A percentile compares a stretch with the other conserved stretches of the same genome.
These are phyloP conservation scores for Pachliopta kotzebuea DNA, from an alignment of 2,888 invertebrate species.

Conservation along the genomic window DNA sequence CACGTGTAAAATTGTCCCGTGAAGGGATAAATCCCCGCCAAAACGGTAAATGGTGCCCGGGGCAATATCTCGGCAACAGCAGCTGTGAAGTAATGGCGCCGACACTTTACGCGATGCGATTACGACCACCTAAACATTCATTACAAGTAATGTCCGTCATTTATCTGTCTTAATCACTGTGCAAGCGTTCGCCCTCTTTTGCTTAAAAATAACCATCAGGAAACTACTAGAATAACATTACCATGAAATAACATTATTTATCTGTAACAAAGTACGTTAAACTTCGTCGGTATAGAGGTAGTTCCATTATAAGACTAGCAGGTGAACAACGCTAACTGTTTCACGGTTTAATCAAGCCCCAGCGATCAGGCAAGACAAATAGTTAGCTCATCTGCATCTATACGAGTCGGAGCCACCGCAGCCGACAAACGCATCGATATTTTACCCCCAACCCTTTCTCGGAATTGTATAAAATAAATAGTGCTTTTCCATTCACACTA, in stretches of 20 bases:
- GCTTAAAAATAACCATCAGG: constrained; percentile 22
- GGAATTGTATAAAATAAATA: constrained; percentile 38
- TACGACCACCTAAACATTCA: constrained; percentile 81
- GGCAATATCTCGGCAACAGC: constrained; percentile 77
- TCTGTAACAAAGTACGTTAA: constrained; percentile 9
- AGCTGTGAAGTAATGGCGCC: constrained; percentile 78
- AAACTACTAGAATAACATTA: constrained; percentile 18
- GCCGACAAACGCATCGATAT: constrained; percentile 52
- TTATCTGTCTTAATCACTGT: constrained; percentile 78
- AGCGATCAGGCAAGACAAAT: constrained; percentile 78
- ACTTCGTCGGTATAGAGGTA: constrained; percentile 30
- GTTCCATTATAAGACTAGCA: constrained; percentile 45
- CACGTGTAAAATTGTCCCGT: constrained; percentile 51
- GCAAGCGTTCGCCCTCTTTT: constrained; percentile 48
- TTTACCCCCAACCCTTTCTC: constrained; percentile 55
- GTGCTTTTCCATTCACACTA: constrained; percentile 17
- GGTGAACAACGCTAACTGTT: constrained; percentile 71
- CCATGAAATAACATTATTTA: constrained; percentile 26
- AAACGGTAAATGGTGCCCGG: constrained; percentile 67
- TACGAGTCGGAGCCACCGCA: constrained; percentile 68
- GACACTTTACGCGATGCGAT: constrained; percentile 79
- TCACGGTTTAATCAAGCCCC: constrained; percentile 77
- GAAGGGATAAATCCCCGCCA: constrained; percentile 62
- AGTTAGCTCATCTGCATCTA: constrained; percentile 80
- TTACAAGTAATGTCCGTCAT: constrained; percentile 80